phyloP scores from a whole-genome alignment of 2,888 invertebrate species.

The Rhabditoides inermis region DNA sequence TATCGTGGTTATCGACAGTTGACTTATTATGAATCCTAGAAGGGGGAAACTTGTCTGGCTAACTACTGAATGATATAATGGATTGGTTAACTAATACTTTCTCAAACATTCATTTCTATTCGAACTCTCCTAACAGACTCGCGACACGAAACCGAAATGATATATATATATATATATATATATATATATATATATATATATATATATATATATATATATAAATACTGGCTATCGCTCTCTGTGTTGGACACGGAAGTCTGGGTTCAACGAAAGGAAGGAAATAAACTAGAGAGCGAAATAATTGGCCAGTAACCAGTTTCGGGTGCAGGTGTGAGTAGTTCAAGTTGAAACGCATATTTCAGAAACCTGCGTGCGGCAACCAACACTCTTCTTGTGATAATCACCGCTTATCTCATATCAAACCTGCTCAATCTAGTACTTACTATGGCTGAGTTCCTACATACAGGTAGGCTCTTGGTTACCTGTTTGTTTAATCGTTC shows the following conservation, averaged over 20 bases:
- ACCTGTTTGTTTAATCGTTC: not conserved
- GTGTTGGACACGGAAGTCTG: too few species aligned
- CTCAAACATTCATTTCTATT: not conserved
- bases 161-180: not conserved
- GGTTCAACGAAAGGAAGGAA: too few species aligned
- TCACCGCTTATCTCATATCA: conserved; percentile 45
- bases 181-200: not conserved
- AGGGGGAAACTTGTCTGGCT: too few species aligned
- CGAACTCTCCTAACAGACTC: too few species aligned
- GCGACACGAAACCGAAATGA: too few species aligned
- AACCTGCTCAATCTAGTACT: conserved; percentile 42
- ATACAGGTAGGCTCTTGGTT: conserved; percentile 27
- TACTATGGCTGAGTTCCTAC: conserved; percentile 41
- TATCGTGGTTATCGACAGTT: too few species aligned
- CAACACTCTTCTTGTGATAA: conserved; percentile 43
- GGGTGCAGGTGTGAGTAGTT: too few species aligned
- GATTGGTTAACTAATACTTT: not conserved
- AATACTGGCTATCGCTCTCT: too few species aligned
- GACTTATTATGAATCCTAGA: too few species aligned
- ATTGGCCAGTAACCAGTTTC: too few species aligned
- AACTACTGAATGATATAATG: not conserved
- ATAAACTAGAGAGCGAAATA: too few species aligned
- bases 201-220: not conserved
- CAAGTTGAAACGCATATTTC: not conserved
- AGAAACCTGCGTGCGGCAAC: conserved; percentile 38